These are phyloP conservation scores for Odontomyia ornata DNA, from an alignment of 2,888 invertebrate species.

Conservation along the genomic window DNA sequence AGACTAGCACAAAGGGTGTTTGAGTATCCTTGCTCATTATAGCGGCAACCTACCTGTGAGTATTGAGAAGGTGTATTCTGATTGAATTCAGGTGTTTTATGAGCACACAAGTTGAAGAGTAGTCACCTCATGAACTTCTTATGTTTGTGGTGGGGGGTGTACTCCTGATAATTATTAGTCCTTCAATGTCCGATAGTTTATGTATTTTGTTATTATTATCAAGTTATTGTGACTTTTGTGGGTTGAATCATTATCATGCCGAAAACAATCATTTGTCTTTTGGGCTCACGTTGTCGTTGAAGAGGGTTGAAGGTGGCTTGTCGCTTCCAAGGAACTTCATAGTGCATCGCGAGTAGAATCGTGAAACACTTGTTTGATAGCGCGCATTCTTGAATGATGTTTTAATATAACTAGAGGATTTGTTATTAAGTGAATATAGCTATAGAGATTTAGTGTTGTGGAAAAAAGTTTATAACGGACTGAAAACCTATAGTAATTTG, in stretches of 20 bases:
- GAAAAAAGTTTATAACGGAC: too few relatives aligned
- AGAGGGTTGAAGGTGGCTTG: background rate
- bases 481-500: too few relatives aligned
- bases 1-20: background rate
- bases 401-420: background rate
- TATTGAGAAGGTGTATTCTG: conserved; percentile 52
- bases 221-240: conserved; percentile 5
- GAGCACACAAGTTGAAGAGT: conserved; percentile 39
- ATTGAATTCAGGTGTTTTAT: conserved; percentile 56
- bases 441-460: too few relatives aligned
- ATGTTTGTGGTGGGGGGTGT: conserved; percentile 34
- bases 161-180: conserved; percentile 47
- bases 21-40: conserved; percentile 1
- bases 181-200: conserved; percentile 15
- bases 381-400: background rate
- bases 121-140: conserved; percentile 27
- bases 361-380: conserved; percentile 29
- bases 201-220: background rate
- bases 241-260: conserved; percentile 32
- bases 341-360: background rate
- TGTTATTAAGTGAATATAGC: too few relatives aligned
- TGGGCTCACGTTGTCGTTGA: background rate
- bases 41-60: conserved; percentile 33
- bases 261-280: conserved; percentile 52
- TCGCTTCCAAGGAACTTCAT: conserved; percentile 3